Percentiles rank a stretch among this genome's conserved stretches.
phyloP scores from a whole-genome alignment of 2,797 vertebrate genomes.

The Otolemur crassicaudatus region DNA sequence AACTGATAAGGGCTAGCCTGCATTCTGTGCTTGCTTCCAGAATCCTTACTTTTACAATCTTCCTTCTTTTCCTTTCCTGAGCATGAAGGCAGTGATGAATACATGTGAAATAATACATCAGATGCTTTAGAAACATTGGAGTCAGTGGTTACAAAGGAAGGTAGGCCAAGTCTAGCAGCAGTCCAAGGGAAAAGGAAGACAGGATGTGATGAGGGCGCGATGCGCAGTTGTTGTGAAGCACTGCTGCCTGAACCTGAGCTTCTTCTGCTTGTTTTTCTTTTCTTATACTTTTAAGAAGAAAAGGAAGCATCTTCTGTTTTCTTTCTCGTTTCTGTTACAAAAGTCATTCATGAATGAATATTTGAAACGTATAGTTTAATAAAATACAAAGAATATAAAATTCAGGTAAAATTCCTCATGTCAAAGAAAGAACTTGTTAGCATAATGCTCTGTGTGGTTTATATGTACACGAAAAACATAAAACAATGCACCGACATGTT shows the following conservation, averaged over 20 bases:
- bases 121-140: not conserved
- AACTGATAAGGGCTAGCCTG: not conserved
- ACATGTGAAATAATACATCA: not conserved
- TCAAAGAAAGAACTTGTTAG: not conserved
- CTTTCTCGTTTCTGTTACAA: not conserved
- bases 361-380: not conserved
- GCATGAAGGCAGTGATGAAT: not conserved
- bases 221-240: not conserved
- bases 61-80: not conserved
- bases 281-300: not conserved
- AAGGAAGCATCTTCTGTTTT: not conserved
- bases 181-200: not conserved
- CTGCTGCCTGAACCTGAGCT: not conserved
- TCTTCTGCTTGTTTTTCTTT: not conserved
- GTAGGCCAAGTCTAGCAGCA: not conserved
- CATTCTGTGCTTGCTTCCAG: not conserved
- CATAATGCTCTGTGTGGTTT: not conserved
- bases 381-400: conserved; percentile 25
- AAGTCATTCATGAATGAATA: not conserved
- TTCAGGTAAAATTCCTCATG: not conserved
- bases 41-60: not conserved
- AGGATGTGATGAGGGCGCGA: not conserved
- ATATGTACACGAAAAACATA: not conserved
- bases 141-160: not conserved
- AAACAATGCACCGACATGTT: not conserved